Evolutionary conservation across 2,113 vertebrate species (phyloP), one percentile per base, ranked within the genome.

Genomic region (Saimiri boliviensis): DNA sequence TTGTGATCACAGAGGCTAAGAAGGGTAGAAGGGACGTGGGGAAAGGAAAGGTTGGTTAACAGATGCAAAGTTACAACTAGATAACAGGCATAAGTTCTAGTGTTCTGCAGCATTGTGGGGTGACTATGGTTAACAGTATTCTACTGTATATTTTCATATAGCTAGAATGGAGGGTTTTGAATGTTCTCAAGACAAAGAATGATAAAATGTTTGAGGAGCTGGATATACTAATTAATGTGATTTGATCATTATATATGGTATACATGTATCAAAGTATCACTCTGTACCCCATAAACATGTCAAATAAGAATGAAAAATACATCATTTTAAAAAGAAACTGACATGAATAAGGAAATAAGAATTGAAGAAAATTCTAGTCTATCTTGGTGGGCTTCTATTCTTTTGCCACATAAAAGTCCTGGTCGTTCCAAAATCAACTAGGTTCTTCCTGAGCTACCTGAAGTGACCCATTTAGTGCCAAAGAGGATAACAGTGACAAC

Each of bases 331-430:
- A 81, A 60, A 92, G 16, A 89, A 86, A 68, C 37, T 91, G 54
- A 85, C 2, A 35, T 60, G 2, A 91, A 86, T 63, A 52, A 91
- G 37, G 17, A 27, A 49, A 54, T 63, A 74, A 49, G 76, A 86
- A 89, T 17, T 76, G 12, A 91, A 90, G 56, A 93, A 81, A 45
- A 89, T 68, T 58, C 54, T 94, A 47, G 6, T 25, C 56, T 80
- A n/a, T 79, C 14, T 19, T 82, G 17, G 27, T 74, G 5, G 49
- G 14, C 45, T 68, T 87, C 60, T 95, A 81, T 84, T 92, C 45
- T 87, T 86, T 92, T 86, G 66, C 32, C 12, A 60, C 21, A 42
- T 92, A 11, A 89, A 95, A 91, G 42, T 83, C 54, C 91, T 49
- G 60, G 3, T n/a, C 45, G 37, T 81, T 85, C 82, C 58, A 66